These are phyloP conservation scores for Ectropis grisescens DNA, from an alignment of 1,140 invertebrate genomes.

Conservation along the genomic window DNA sequence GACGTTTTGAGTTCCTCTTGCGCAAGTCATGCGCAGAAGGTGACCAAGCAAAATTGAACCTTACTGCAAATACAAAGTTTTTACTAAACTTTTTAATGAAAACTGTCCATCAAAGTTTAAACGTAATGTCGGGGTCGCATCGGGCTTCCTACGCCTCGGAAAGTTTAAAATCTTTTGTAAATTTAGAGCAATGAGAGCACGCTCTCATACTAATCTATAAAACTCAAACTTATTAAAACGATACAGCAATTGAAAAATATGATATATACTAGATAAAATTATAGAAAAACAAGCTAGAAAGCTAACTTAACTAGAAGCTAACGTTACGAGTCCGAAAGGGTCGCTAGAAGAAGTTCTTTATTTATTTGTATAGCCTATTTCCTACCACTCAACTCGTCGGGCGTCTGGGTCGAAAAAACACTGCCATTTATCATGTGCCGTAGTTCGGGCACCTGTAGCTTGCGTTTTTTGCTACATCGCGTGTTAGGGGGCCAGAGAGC, in stretches of 20 bases:
- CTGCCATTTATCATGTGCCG: conserved; percentile 34
- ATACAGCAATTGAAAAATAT: no score
- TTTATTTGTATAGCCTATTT: conserved; percentile 21
- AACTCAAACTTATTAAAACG: no score
- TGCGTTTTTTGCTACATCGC: conserved; percentile 31
- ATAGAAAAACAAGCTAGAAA: neutral
- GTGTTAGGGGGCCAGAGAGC: conserved; percentile 12
- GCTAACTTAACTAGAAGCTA: conserved; percentile 1
- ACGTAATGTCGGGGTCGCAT: no score
- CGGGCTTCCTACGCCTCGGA: no score
- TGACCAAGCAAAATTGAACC: conserved; percentile 20
- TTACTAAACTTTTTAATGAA: conserved; percentile 10
- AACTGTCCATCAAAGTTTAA: conserved; percentile 3
- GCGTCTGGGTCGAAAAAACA: conserved; percentile 19
- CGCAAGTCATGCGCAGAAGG: conserved; percentile 45
- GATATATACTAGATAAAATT: no score
- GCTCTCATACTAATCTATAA: no score
- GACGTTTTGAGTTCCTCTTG: conserved; percentile 31
- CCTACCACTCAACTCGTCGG: conserved; percentile 20
- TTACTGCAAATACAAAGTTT: conserved; percentile 21
- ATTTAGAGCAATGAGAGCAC: no score
- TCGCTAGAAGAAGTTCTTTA: conserved; percentile 13
- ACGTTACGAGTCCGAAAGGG: no score
- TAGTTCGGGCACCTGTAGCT: conserved; percentile 37
- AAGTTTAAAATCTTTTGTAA: no score